Conservation (phyloP, 2,797 vertebrate genomes). For the Sparidentex hasta region DNA sequence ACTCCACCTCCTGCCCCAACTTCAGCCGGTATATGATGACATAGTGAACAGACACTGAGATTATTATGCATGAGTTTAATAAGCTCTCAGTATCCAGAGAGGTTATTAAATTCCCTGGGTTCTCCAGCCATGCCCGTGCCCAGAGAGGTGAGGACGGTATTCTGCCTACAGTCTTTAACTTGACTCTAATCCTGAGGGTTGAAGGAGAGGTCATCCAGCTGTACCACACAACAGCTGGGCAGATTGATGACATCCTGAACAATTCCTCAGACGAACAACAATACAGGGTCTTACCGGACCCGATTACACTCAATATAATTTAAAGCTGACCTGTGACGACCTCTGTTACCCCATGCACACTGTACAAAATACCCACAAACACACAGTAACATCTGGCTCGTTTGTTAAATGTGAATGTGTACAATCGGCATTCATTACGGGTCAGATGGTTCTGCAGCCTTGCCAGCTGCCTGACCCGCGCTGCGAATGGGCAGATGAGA, state of each 20-base stretch:
- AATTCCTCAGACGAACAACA: neutral
- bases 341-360: too few species aligned
- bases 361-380: too few species aligned
- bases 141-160: neutral
- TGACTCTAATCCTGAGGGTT: neutral
- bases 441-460: too few species aligned
- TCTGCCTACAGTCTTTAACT: neutral
- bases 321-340: too few species aligned
- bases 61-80: neutral
- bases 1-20: neutral
- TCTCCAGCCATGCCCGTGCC: neutral
- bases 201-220: too few species aligned
- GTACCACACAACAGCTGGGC: neutral
- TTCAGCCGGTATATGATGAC: neutral
- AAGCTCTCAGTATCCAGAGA: neutral
- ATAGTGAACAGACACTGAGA: neutral
- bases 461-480: too few species aligned
- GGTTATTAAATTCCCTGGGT: neutral
- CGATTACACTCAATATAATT: neutral
- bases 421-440: too few species aligned
- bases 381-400: too few species aligned
- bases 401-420: too few species aligned
- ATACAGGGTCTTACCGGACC: neutral
- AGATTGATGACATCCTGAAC: too few species aligned
- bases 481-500: too few species aligned